Evolutionary conservation across 1,140 invertebrate species (phyloP), one percentile per base, ranked within the genome.

Genomic region (Chymomyza costata): DNA sequence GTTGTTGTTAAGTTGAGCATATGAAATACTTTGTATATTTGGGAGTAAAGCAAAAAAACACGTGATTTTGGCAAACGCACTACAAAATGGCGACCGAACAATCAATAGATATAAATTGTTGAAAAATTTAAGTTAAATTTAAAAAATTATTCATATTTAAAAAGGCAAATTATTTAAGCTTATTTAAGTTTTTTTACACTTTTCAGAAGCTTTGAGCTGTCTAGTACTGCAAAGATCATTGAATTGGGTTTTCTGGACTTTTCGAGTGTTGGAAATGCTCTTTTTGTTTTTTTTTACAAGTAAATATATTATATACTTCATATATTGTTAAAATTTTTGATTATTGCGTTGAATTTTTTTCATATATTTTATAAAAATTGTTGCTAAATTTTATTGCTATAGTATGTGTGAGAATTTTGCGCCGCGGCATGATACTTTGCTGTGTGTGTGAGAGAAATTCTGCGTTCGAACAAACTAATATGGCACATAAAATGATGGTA

Each of bases 371-470:
- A 55, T 49, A 55, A 30, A 49, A 60, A 61, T 61, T n/a, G n/a
- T 61, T 56, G 52, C 57, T 49, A 37, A 55, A 43, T 50, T 61
- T 44, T 31, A 18, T 40, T 21, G 54, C 5, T 10, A 28, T 28
- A n/a, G 25, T 37, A 32, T 41, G 18, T 2, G 8, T 15, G 40
- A 62, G 59, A 62, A 35, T 62, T 47, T 62, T 62, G 41, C 19
- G 1, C 3, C 31, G 11, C 6, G 21, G 7, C 16, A 10, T 25
- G 19, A 14, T 19, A 28, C 14, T 15, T 21, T 45, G 15, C 1
- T 6, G 16, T 16, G 54, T 62, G 37, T 73, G 37, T 30, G 65
- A 62, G 65, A 69, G 61, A 76, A 76, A 69, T 76, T 60, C 51
- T 74, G 65, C 55, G 55, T 41, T 52, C 50, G 51, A n/a, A n/a